A percentile compares a stretch with the other conserved stretches of the same genome.
These are phyloP conservation scores for Nannobrachium achirus DNA, from an alignment of 2,113 vertebrate species.

Conservation along the genomic window DNA sequence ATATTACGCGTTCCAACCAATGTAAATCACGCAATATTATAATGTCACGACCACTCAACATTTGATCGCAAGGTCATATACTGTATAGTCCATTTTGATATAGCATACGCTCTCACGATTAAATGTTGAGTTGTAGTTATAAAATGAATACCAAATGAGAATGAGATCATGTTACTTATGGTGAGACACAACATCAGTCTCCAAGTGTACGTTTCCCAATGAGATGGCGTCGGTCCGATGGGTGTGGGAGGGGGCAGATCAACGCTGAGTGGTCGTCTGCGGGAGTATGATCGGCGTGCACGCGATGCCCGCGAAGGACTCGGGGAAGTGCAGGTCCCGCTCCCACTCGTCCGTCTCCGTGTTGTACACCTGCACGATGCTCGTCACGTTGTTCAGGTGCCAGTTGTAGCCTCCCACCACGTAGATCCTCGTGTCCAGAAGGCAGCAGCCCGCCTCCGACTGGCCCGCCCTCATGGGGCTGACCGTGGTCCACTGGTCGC, in stretches of 20 bases:
- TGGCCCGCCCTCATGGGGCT: constrained; percentile 93
- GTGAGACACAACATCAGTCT: no score
- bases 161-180: no score
- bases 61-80: no score
- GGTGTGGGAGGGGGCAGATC: constrained; percentile 28
- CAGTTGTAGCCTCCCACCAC: constrained; percentile 96
- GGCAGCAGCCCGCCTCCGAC: constrained; percentile 93
- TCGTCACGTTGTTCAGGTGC: constrained; percentile 97
- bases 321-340: constrained; percentile 95
- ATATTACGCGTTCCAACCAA: no score
- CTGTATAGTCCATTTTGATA: no score
- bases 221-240: no score
- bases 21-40: no score
- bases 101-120: no score
- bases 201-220: no score
- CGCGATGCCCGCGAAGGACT: constrained; percentile 92
- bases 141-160: no score
- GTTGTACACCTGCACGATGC: constrained; percentile 97
- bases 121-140: no score
- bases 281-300: constrained; percentile 88
- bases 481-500: constrained; percentile 93
- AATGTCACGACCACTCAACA: no score
- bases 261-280: constrained; percentile 80
- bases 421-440: constrained; percentile 91
- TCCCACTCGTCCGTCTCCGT: constrained; percentile 95